phyloP scores from a whole-genome alignment of 2,113 vertebrate species.

The Gavia stellata region DNA sequence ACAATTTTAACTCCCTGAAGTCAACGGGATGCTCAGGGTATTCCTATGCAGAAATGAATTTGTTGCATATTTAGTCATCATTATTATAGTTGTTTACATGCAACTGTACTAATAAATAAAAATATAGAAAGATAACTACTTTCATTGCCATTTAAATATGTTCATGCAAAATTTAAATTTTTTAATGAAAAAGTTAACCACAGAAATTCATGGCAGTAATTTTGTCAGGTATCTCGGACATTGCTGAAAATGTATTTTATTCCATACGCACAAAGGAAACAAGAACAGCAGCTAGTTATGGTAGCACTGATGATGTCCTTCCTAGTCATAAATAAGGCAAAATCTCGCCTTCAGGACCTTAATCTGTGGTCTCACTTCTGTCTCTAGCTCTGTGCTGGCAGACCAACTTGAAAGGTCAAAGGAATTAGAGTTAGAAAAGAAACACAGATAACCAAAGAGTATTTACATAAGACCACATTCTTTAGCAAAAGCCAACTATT shows the following conservation, averaged over 20 bases:
- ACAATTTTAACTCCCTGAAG: neutral
- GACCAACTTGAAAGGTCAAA: neutral
- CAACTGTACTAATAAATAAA: neutral
- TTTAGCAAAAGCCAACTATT: neutral
- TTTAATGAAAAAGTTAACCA: neutral
- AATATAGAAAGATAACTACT: neutral
- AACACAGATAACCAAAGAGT: neutral
- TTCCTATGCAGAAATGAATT: neutral
- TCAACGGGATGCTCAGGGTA: neutral
- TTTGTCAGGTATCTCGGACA: neutral
- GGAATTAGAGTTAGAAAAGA: neutral
- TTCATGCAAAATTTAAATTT: neutral
- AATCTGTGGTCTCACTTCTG: neutral
- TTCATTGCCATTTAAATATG: neutral
- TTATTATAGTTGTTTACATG: neutral
- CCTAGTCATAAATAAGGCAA: neutral
- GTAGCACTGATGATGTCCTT: neutral
- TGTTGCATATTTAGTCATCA: neutral
- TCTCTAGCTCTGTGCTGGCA: neutral
- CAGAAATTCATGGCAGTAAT: neutral
- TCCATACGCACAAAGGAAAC: neutral
- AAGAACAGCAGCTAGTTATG: neutral
- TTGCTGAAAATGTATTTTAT: neutral
- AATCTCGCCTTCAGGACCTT: neutral
- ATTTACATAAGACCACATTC: neutral